Evolutionary conservation across 2,797 vertebrate genomes (phyloP), one percentile per base, ranked within the genome.

Genomic region (Pantherophis alleghaniensis): DNA sequence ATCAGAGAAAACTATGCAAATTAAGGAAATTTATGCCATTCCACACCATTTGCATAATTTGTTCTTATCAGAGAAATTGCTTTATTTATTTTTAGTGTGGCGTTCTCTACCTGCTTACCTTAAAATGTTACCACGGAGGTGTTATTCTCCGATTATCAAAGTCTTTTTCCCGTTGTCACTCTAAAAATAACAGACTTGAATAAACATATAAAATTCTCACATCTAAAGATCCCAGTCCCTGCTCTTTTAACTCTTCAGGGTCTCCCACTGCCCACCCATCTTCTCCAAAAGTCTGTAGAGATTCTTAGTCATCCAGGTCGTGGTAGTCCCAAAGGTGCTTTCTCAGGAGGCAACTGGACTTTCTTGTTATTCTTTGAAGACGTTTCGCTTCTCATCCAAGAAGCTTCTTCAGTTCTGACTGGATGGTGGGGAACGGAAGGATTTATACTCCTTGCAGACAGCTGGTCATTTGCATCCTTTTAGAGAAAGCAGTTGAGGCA

Each of bases 11-110:
- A 74, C 69, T 37, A 93, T 91, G 93, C 87, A 91, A 93, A 93
- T 93, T 89, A 93, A 91, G 93, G 28, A 86, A 89, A 89, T 86
- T 56, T 63, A 89, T 93, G 93, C 90, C 26, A 57, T 91, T 91
- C 87, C 2, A 5, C 26, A 32, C 90, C 12, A 91, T 93, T 91
- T 93, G 93, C 93, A 93, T 93, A 91, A 93, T 93, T 89, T 91
- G 87, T 89, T 91, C 93, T 91, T 91, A 91, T 91, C 87, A 91
- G 47, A 56, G 93, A 63, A 91, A 93, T 86, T 91, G 90, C 90
- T 93, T 89, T 93, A 91, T 91, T 93, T 93, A 93, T 93, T 91
- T 93, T 93, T 93, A 91, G 90, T 93, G 90, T 86, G 69, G 18
- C 57, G 26, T 63, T 28, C 66, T 22, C n/a, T 55, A 42, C 28